Conservation (phyloP, 2,113 vertebrate genomes). For the Calcarius ornatus region DNA sequence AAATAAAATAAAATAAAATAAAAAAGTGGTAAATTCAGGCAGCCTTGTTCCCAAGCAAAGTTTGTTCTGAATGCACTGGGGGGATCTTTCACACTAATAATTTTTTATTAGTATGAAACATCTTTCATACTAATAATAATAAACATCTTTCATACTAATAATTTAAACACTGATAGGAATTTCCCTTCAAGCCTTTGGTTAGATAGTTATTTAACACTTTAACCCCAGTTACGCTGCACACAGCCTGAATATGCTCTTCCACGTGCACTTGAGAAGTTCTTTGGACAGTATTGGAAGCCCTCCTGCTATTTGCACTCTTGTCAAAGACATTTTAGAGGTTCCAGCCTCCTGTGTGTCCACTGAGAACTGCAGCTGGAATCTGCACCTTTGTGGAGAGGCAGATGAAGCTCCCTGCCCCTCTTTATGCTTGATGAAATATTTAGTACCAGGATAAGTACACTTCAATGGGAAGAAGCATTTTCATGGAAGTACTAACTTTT, state of each 20-base stretch:
- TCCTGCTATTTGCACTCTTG: not conserved
- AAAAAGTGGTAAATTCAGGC: not conserved
- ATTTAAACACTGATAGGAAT: not conserved
- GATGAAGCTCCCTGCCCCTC: not conserved
- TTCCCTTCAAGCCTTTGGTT: not conserved
- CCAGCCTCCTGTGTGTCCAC: not conserved
- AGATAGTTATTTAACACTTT: not conserved
- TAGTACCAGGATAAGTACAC: not conserved
- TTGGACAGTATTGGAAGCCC: not conserved
- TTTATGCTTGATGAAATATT: not conserved
- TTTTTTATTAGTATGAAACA: no score
- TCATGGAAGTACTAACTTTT: not conserved
- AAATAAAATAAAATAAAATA: no score
- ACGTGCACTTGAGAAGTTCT: not conserved
- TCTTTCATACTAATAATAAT: not conserved
- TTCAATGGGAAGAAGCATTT: not conserved
- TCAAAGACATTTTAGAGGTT: not conserved
- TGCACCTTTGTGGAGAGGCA: not conserved
- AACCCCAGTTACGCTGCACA: not conserved
- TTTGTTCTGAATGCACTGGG: not conserved
- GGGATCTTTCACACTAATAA: not conserved
- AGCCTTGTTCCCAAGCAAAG: not conserved
- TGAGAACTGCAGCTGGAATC: not conserved
- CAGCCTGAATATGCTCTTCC: not conserved
- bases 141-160: not conserved